Conservation (phyloP, 2,888 invertebrate species). For the Petrophora chlorosata region DNA sequence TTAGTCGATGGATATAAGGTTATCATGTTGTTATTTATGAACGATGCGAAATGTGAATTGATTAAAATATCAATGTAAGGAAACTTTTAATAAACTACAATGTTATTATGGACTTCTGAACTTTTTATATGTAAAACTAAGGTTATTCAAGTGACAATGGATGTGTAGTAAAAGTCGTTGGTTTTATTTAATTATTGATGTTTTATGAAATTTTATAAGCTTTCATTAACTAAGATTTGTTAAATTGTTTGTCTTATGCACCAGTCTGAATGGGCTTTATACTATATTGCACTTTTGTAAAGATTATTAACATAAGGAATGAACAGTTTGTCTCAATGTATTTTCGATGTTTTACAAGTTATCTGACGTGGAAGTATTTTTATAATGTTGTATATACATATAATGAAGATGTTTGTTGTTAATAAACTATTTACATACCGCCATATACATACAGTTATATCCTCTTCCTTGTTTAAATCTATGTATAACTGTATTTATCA, state of each 20-base stretch:
- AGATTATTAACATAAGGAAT: conserved; percentile 39
- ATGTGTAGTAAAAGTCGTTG: not conserved
- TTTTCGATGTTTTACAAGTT: conserved; percentile 77
- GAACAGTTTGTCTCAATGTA: conserved; percentile 54
- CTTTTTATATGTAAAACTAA: conserved; percentile 18
- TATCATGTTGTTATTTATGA: conserved; percentile 43
- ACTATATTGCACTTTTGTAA: conserved; percentile 53
- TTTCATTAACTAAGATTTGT: conserved; percentile 25
- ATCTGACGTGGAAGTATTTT: conserved; percentile 72
- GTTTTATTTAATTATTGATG: conserved; percentile 13
- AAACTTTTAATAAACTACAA: conserved; percentile 18
- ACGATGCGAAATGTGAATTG: conserved; percentile 31
- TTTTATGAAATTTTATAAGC: conserved; percentile 16
- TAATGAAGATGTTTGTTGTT: conserved; percentile 47
- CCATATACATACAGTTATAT: too few species aligned
- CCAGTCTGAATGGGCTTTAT: conserved; percentile 30
- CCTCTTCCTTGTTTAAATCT: too few species aligned
- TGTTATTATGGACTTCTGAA: conserved; percentile 3
- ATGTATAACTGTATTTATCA: too few species aligned
- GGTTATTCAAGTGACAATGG: not conserved
- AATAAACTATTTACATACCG: not conserved
- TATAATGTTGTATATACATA: conserved; percentile 62
- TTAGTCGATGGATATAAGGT: conserved; percentile 39
- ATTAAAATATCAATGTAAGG: conserved; percentile 14
- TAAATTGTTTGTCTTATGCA: conserved; percentile 30